phyloP scores from a whole-genome alignment of 2,888 invertebrate genomes.

The Harpalus rubripes region DNA sequence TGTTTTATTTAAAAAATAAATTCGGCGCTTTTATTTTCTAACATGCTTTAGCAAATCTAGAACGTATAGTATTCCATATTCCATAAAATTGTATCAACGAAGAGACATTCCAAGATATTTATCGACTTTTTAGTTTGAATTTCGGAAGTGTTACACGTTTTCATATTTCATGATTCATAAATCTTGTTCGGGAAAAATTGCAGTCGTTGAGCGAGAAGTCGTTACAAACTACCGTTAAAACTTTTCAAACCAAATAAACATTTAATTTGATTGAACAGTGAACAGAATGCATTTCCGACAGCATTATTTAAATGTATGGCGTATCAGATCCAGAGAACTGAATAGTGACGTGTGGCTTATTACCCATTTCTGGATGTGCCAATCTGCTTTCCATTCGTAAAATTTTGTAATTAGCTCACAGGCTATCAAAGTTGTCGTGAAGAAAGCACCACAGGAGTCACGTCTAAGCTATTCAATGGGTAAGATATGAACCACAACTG shows the following conservation, averaged over 20 bases:
- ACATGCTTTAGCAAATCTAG: no score
- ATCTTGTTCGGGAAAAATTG: not conserved
- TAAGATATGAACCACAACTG: no score
- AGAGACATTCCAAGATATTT: not conserved
- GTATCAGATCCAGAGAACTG: not conserved
- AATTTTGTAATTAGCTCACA: no score
- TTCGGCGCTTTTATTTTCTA: no score
- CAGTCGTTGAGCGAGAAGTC: not conserved
- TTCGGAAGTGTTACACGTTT: not conserved
- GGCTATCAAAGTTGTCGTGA: no score
- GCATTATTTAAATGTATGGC: not conserved
- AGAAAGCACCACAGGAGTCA: no score
- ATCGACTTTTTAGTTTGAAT: not conserved
- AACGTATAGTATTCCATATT: no score
- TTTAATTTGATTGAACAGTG: conserved; percentile 21
- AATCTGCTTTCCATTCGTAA: no score
- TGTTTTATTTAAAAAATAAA: no score
- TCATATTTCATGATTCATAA: conserved; percentile 3
- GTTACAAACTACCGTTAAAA: conserved; percentile 2
- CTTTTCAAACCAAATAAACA: conserved; percentile 1
- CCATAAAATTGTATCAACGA: not conserved
- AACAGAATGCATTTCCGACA: conserved; percentile 14
- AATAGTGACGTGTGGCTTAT: not conserved
- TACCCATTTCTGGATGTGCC: no score
- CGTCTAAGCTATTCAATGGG: no score